These are phyloP conservation scores for Euzophera pinguis DNA, from an alignment of 2,888 invertebrate species.

Conservation along the genomic window DNA sequence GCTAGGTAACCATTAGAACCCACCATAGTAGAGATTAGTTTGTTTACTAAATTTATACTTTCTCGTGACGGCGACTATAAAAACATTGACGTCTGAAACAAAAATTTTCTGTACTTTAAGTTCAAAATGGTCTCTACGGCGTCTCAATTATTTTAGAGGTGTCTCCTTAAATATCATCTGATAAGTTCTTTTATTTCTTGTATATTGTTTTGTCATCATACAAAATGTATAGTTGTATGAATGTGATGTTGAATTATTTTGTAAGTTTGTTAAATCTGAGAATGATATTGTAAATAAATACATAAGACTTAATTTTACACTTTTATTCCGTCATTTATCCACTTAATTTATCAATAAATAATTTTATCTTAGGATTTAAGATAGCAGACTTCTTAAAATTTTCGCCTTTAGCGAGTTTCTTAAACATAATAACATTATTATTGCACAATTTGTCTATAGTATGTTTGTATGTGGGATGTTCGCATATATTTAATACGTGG, in stretches of 20 bases:
- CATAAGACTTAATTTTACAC: constrained; percentile 1
- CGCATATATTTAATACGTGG: constrained; percentile 21
- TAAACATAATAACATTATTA: constrained; percentile 35
- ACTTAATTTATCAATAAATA: constrained; percentile 34
- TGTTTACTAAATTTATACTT: no score
- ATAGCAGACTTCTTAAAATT: constrained; percentile 20
- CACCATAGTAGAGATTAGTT: no score
- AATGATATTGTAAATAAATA: constrained; percentile 1
- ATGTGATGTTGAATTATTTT: background rate
- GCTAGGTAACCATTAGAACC: no score
- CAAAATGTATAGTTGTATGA: no score
- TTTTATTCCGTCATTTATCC: constrained; percentile 6
- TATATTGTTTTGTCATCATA: no score
- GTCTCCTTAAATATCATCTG: no score
- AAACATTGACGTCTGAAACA: no score
- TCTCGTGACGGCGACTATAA: no score
- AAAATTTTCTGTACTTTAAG: no score
- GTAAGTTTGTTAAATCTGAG: background rate
- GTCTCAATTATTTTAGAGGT: no score
- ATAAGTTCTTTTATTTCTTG: no score
- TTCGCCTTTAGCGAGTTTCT: constrained; percentile 24
- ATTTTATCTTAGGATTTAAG: constrained; percentile 44
- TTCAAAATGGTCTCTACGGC: no score
- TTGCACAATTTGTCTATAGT: constrained; percentile 42
- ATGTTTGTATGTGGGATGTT: constrained; percentile 23